Evolutionary conservation across 2,797 vertebrate species (phyloP), one percentile per base, ranked within the genome.

Genomic region (Acestrorhynchus altus): DNA sequence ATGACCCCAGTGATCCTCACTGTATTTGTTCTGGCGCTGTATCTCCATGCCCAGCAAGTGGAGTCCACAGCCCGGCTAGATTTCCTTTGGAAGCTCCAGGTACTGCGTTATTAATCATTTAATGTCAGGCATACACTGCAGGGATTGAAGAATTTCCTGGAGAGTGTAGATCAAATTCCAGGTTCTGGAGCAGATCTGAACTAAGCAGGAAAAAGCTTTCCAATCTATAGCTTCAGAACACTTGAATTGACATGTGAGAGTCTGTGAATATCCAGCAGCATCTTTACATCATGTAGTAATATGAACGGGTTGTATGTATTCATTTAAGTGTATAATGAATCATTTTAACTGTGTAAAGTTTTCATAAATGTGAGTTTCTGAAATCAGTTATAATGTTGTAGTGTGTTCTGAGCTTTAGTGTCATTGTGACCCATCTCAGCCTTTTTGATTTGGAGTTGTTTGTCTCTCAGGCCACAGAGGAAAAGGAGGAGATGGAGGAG

Each of bases 401-500:
- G 31, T 35, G 10, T 42, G 10, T 49, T 15, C 4, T 16, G 4
- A 46, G 4, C 51, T 52, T 52, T 52, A 20, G 12, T 31, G 16
- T 15, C 8, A 6, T 11, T 83, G 74, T 65, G 0, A 0, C 56
- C 35, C 44, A 20, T 15, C 1, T 52, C 18, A 59, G 47, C 76
- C 20, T 6, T 7, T 70, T 2, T 20, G 0, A 64, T 64, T 54
- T 59, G 6, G 52, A 24, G 7, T 59, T 8, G 2, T 46, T 22
- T 35, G 8, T 46, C 28, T 13, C 24, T 56, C 88, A 98, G 97
- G 97, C 97, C 67, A 98, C 96, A 2, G 94, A 96, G 1, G 97
- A 98, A 91, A 98, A 98, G 87, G 97, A 98, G 85, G 96, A 98
- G 88, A 98, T 98, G 97, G 97, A 98, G 86, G 96, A 98, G 78